Evolutionary conservation across 2,113 vertebrate species (phyloP), one percentile per base, ranked within the genome.

Genomic region (Manacus vitellinus): DNA sequence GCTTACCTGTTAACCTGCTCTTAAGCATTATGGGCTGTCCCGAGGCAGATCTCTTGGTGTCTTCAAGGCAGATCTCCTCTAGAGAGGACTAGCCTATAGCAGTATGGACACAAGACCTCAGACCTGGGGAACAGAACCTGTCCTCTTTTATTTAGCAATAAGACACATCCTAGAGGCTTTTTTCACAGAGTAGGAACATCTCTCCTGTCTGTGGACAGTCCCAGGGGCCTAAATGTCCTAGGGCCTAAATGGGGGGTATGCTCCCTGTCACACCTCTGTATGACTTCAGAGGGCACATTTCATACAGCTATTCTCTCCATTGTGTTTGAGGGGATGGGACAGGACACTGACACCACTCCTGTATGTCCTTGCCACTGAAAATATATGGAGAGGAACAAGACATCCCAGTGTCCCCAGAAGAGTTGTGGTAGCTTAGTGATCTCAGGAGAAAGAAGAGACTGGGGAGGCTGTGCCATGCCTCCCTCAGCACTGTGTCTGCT

Each of bases 281-380:
- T 33, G 44, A 37, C 44, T 51, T 76, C 59, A 77, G 71, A 62
- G 37, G 22, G 14, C 21, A 56, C 27, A 65, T 59, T 63, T 63
- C 47, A 65, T 30, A 15, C n/a, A 58, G 27, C 23, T 74, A 3
- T 78, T 74, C 44, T 61, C 20, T 72, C 14, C 43, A n/a, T 23
- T 0, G 0, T 54, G n/a, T 12, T 5, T 33, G 20, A 78, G 8
- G 43, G 46, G 19, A 51, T 1, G 4, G 3, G 27, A 31, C 28
- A 35, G 59, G 66, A 35, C 19, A 23, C 22, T 30, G 55, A 33
- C 39, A 59, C 41, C 24, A 65, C 9, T 75, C 8, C 17, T 54
- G 7, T 56, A 14, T 77, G 63, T 37, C 16, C 16, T 82, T 63
- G 68, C 37, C 14, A 6, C 52, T 71, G 24, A 68, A 56, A 79